Evolutionary conservation across 1,140 invertebrate genomes (phyloP), one percentile per base, ranked within the genome.

Genomic region (Drosophila parabipectinata): DNA sequence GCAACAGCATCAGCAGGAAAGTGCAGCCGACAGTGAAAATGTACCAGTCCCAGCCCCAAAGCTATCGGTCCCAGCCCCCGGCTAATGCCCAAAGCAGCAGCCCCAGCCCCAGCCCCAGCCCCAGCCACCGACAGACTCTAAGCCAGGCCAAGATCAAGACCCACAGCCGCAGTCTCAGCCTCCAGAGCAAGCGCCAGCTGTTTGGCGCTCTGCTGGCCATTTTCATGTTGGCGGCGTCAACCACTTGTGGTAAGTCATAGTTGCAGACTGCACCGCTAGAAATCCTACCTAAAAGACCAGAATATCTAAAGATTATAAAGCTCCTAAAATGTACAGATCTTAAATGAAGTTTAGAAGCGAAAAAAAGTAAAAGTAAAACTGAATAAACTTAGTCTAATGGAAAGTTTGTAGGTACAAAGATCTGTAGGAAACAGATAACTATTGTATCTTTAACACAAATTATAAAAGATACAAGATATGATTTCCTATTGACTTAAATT

Each of bases 11-110:
- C 30, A 51, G 52, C 64, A 72, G 72, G 72, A 82, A 82, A 82
- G 79, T 84, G 79, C 72, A 82, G 73, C 56, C 74, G 52, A 44
- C 73, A 71, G 81, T 82, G 81, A 84, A 84, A 84, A 84, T 84
- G 81, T 61, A 79, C 72, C 67, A 81, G 57, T 77, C 50, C 55
- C 61, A 63, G 72, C 61, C 34, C 45, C 66, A 62, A n/a, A 68
- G 44, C 51, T 58, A 52, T 30, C 53, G 52, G 54, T 60, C 37
- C 26, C 37, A 44, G 28, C 63, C 66, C 51, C 68, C 45, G 12
- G 41, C 39, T 26, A 47, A 50, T 34, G 24, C 60, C 51, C 51
- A 53, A 9, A 53, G 51, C 48, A 6, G 24, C 56, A 10, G 34
- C 21, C 48, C 58, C 64, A 68, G 12, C 34, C 12, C 8, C 64